A percentile compares a stretch with the other conserved stretches of the same genome.
phyloP scores from a whole-genome alignment of 2,888 invertebrate species.

The Lithophane semibrunnea region DNA sequence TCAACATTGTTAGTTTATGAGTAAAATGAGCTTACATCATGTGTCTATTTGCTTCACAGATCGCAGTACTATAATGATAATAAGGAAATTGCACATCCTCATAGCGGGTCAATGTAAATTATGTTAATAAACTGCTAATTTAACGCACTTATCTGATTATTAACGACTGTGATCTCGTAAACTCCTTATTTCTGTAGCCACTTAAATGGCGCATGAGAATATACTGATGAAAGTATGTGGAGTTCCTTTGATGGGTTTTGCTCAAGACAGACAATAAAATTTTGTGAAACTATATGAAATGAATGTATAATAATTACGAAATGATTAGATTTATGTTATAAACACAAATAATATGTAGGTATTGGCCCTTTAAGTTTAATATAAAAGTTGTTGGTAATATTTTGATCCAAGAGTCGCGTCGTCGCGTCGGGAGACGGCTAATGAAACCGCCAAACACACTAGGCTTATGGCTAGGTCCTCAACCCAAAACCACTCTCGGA shows the following conservation, averaged over 20 bases:
- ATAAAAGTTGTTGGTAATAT: no score
- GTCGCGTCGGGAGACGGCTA: no score
- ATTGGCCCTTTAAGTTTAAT: no score
- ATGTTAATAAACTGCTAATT: conserved; percentile 41
- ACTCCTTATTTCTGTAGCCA: not conserved
- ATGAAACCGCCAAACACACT: no score
- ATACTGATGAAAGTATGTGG: not conserved
- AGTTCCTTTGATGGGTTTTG: not conserved
- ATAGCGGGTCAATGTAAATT: conserved; percentile 9
- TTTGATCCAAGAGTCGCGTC: no score
- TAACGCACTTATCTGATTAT: conserved; percentile 12
- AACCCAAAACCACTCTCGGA: not conserved
- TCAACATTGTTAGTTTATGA: not conserved
- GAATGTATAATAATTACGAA: not conserved
- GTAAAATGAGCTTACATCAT: conserved; percentile 1
- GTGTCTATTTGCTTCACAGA: conserved; percentile 3
- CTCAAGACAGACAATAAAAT: not conserved
- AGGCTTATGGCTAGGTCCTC: no score
- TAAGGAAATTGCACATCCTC: conserved; percentile 30
- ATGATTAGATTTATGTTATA: not conserved
- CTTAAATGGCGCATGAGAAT: not conserved
- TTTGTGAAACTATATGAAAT: not conserved
- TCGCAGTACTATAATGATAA: not conserved
- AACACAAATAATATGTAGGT: not conserved
- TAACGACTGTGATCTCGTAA: conserved; percentile 26